phyloP scores from a whole-genome alignment of 2,888 invertebrate genomes.

The Caenorhabditis doughertyi region DNA sequence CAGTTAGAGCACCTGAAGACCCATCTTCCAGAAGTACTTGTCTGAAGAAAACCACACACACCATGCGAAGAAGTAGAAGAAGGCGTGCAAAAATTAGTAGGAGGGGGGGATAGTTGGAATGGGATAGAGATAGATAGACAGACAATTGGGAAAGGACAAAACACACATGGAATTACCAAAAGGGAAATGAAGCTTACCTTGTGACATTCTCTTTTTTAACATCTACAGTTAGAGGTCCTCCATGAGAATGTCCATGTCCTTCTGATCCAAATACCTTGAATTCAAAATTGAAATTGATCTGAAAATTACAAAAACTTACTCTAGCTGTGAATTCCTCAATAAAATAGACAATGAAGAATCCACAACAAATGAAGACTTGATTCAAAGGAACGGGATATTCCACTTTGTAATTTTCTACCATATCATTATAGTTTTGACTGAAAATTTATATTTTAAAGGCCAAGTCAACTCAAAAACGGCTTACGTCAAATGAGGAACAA shows the following conservation, averaged over 20 bases:
- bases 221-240: constrained; percentile 13
- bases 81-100: constrained; percentile 50
- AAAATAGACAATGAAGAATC: constrained; percentile 81
- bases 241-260: constrained; percentile 62
- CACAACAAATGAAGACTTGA: constrained; percentile 79
- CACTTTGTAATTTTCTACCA: constrained; percentile 56
- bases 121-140: background rate
- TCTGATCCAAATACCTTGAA: constrained; percentile 71
- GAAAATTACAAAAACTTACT: constrained; percentile 15
- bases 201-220: constrained; percentile 44
- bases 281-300: too few relatives aligned
- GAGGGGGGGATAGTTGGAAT: background rate
- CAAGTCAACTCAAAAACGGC: background rate
- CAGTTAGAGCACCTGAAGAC: background rate
- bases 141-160: constrained; percentile 2
- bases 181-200: constrained; percentile 27
- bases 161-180: background rate
- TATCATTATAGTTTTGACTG: constrained; percentile 73
- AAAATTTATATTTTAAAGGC: constrained; percentile 41
- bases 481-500: constrained; percentile 81
- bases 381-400: constrained; percentile 74
- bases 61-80: constrained; percentile 48
- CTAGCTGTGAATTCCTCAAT: constrained; percentile 78
- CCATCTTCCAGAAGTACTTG: constrained; percentile 40
- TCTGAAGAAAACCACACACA: constrained; percentile 54